A percentile compares a stretch with the other conserved stretches of the same genome.
phyloP scores from a whole-genome alignment of 1,140 invertebrate genomes.

The honey bee (Apis mellifera) region DNA sequence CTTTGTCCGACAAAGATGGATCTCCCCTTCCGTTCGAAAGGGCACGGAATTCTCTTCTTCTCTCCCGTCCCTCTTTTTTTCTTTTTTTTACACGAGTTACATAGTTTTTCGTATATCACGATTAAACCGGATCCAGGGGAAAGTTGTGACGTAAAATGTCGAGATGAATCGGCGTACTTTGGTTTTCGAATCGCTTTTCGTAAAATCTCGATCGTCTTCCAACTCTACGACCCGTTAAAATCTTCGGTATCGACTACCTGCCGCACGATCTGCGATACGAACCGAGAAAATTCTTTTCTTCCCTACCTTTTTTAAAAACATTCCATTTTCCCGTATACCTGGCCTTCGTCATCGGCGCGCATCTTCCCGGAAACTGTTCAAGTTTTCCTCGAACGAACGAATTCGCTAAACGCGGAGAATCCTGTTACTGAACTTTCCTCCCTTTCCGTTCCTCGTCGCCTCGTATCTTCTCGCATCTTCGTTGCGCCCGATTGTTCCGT shows the following conservation, averaged over 20 bases:
- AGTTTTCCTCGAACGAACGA: slow-evolving; percentile 26
- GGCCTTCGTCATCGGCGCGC: neutral
- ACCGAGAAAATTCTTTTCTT: slow-evolving; percentile 24
- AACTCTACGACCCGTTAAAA: slow-evolving; percentile 22
- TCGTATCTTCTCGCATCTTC: too few relatives aligned
- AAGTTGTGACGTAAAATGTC: slow-evolving; percentile 51
- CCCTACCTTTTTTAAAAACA: neutral
- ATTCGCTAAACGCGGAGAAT: too few relatives aligned
- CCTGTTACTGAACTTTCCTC: neutral
- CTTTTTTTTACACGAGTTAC: slow-evolving; percentile 35
- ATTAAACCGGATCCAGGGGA: slow-evolving; percentile 57
- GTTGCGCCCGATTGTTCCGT: too few relatives aligned
- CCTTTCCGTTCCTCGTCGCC: neutral
- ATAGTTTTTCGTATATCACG: slow-evolving; percentile 43
- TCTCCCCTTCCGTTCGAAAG: slow-evolving; percentile 33
- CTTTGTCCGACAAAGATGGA: slow-evolving; percentile 52
- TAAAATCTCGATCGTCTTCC: neutral
- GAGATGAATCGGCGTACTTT: slow-evolving; percentile 45
- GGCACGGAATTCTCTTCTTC: neutral
- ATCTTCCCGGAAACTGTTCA: slow-evolving; percentile 21
- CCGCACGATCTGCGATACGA: neutral
- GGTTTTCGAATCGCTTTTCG: neutral
- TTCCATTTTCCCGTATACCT: slow-evolving; percentile 38
- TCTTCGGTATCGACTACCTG: slow-evolving; percentile 44
- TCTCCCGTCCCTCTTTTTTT: too few relatives aligned